Base-by-base conservation (phyloP, 2,888 invertebrate species). In the Leptinotarsa rubiginosa region DNA sequence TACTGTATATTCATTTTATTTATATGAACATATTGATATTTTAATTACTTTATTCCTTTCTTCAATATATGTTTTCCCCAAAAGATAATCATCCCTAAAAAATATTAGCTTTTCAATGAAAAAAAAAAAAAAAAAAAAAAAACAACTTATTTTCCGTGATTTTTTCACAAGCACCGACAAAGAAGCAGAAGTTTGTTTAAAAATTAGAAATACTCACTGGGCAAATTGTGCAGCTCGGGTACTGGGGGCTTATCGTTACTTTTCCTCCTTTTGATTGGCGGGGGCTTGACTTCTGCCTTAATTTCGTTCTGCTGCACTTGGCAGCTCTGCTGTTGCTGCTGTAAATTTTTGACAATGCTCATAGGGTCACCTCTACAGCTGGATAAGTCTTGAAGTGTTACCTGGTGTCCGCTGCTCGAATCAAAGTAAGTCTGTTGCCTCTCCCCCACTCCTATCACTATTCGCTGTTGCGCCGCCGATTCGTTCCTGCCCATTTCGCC, bases 321-420 rank as follows among this genome's bases (percentile, higher is more conserved):
- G 77, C 84, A 86, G 70, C 81, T 84, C 69, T 85, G 84, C 41
- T 74, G 74, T 52, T 75, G 75, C 75, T 86, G 87, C 75, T 87
- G 87, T 25, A 93, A 88, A 86, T 92, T 93, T 86, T 94, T 94
- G 47, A 93, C 93, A 84, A 93, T 92, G 84, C 92, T 93, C 93
- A 93, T 93, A 4, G 93, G 93, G 85, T 94, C 94, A 47, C 93
- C 93, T 64, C 93, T 89, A 85, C 93, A 93, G 85, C 93, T 93
- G 75, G 92, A 93, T 70, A 93, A 87, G 87, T 94, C 93, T 87
- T 93, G 93, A 83, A 93, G 88, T 47, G 92, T 91, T 25, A 90
- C 90, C 81, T 90, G 91, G 80, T 87, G 89, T 81, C 85, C 89
- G 83, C 90, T 90, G 85, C 87, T 91, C 67, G 91, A 88, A 83